These are phyloP conservation scores for Saguinus midas DNA, from an alignment of 2,113 vertebrate genomes.

Conservation along the genomic window DNA sequence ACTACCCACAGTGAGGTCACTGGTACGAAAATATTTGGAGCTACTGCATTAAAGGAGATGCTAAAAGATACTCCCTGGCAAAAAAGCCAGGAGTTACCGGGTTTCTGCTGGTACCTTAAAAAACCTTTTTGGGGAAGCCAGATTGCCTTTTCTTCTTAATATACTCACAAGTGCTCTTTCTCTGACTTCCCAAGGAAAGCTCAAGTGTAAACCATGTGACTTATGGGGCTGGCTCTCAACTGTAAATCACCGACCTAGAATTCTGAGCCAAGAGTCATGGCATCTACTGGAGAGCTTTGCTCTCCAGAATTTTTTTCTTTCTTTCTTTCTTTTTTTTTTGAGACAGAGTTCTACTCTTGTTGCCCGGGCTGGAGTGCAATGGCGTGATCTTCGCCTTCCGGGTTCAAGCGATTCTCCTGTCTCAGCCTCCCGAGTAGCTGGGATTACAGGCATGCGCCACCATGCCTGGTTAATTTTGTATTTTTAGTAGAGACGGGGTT, in stretches of 20 bases:
- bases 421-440: too few species aligned
- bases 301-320: background rate
- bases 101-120: background rate
- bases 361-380: too few species aligned
- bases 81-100: background rate
- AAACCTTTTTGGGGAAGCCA: background rate
- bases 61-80: background rate
- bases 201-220: background rate
- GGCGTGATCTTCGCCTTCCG: too few species aligned
- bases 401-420: too few species aligned
- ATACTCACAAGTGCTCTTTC: background rate
- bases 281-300: background rate
- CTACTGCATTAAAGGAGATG: background rate
- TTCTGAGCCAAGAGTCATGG: background rate
- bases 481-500: too few species aligned
- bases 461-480: too few species aligned
- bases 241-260: background rate
- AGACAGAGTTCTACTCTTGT: too few species aligned
- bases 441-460: too few species aligned
- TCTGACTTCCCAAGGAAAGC: background rate
- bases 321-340: too few species aligned
- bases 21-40: background rate
- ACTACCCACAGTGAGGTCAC: slow-evolving; percentile 62
- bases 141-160: background rate
- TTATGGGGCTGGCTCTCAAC: background rate